Evolutionary conservation across 2,113 vertebrate genomes (phyloP).

Genomic region (Stegastes partitus): DNA sequence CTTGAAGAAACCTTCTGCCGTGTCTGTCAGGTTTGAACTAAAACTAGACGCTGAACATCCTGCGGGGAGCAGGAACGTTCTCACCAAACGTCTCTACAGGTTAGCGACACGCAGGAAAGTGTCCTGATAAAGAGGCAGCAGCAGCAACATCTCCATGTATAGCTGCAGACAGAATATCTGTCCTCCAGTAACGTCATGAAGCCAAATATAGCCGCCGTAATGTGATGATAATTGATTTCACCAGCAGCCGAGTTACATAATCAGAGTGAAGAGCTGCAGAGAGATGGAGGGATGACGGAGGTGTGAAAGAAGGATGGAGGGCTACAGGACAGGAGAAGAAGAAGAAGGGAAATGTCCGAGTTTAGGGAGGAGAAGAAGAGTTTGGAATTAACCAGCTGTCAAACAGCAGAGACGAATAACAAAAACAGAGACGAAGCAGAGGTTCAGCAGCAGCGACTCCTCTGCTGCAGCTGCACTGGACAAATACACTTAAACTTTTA

Average conservation of each 20-base stretch:
- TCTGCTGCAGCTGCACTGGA: too few relatives aligned
- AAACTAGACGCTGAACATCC: too few relatives aligned
- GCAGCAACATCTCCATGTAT: too few relatives aligned
- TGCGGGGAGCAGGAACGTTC: too few relatives aligned
- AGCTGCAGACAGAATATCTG: too few relatives aligned
- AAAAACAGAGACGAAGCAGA: conserved; percentile 1
- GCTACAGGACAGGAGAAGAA: background rate
- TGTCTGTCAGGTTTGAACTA: too few relatives aligned
- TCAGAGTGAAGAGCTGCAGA: conserved; percentile 35
- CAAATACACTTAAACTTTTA: too few relatives aligned
- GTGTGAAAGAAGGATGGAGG: background rate
- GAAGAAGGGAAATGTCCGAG: conserved; percentile 1
- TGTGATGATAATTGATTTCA: conserved; percentile 70
- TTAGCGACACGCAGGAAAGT: too few relatives aligned
- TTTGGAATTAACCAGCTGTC: conserved; percentile 10
- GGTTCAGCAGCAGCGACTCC: background rate
- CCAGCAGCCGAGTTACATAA: conserved; percentile 64
- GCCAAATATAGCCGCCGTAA: conserved; percentile 56
- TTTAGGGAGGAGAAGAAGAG: background rate
- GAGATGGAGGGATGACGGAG: conserved; percentile 25
- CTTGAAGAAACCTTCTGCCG: too few relatives aligned
- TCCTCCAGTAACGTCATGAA: too few relatives aligned
- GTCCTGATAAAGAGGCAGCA: too few relatives aligned
- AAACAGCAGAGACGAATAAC: conserved; percentile 3
- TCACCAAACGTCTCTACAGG: too few relatives aligned